A percentile compares a stretch with the other conserved stretches of the same genome.
These are phyloP conservation scores for Triplophysa tibetana DNA, from an alignment of 2,113 vertebrate genomes.

Conservation along the genomic window DNA sequence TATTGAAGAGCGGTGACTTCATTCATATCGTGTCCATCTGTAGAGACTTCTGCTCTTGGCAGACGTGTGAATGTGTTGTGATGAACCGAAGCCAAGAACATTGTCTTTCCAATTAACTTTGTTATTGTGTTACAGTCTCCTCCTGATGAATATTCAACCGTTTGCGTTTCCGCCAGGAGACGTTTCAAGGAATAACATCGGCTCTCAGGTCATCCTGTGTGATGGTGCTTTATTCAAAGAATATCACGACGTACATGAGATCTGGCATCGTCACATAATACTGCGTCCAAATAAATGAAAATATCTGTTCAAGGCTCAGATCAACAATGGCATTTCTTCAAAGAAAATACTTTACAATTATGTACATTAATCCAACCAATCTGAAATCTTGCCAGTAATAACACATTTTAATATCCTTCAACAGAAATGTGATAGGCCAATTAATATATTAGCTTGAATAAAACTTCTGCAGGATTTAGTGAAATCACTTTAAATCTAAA, in stretches of 20 bases:
- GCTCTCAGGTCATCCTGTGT: slow-evolving; percentile 6
- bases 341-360: too few species aligned
- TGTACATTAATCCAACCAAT: too few species aligned
- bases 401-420: too few species aligned
- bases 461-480: too few species aligned
- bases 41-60: slow-evolving; percentile 24
- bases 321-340: too few species aligned
- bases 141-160: slow-evolving; percentile 7
- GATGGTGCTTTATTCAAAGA: background rate
- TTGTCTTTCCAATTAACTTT: slow-evolving; percentile 31
- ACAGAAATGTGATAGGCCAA: too few species aligned
- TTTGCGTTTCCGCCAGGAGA: slow-evolving; percentile 10
- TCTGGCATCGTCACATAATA: too few species aligned
- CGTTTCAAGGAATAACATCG: slow-evolving; percentile 15
- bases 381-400: too few species aligned
- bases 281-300: too few species aligned
- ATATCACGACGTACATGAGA: background rate
- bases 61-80: slow-evolving; percentile 10
- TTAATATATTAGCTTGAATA: too few species aligned
- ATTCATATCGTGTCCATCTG: slow-evolving; percentile 39
- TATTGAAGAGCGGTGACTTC: slow-evolving; percentile 10
- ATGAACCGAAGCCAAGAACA: slow-evolving; percentile 1
- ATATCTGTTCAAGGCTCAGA: too few species aligned
- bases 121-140: slow-evolving; percentile 15
- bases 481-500: too few species aligned